Conservation (phyloP, 2,113 vertebrate genomes). For the Poecilia latipinna region DNA sequence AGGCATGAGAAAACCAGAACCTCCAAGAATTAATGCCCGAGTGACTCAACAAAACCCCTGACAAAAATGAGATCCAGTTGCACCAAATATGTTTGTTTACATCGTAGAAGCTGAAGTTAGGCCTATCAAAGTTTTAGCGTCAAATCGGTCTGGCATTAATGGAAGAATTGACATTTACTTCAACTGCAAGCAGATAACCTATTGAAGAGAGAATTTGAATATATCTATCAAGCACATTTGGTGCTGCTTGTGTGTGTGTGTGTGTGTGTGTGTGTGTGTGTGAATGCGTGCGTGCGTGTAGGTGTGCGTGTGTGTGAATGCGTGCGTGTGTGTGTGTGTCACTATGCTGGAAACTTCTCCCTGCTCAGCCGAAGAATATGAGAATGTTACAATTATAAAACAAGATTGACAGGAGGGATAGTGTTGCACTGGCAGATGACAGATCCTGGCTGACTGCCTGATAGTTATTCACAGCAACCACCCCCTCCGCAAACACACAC, state of each 20-base stretch:
- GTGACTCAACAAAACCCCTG: too few species aligned
- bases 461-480: slow-evolving; percentile 72
- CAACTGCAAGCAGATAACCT: not conserved
- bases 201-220: not conserved
- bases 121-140: too few species aligned
- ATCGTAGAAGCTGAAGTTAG: too few species aligned
- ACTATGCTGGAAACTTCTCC: slow-evolving; percentile 70
- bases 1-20: too few species aligned
- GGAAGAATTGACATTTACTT: not conserved
- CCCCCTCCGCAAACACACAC: slow-evolving; percentile 20
- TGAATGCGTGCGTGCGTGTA: not conserved
- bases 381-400: slow-evolving; percentile 83
- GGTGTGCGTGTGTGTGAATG: not conserved
- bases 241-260: not conserved
- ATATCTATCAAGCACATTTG: not conserved
- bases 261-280: slow-evolving; percentile 9
- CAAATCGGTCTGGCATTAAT: too few species aligned
- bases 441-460: slow-evolving; percentile 65
- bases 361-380: slow-evolving; percentile 72
- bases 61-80: too few species aligned
- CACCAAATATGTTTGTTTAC: too few species aligned
- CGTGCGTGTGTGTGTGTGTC: slow-evolving; percentile 11
- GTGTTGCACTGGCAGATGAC: slow-evolving; percentile 76
- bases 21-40: too few species aligned
- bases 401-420: slow-evolving; percentile 77